These are phyloP conservation scores for Battus philenor DNA, from an alignment of 1,140 invertebrate genomes.

Conservation along the genomic window DNA sequence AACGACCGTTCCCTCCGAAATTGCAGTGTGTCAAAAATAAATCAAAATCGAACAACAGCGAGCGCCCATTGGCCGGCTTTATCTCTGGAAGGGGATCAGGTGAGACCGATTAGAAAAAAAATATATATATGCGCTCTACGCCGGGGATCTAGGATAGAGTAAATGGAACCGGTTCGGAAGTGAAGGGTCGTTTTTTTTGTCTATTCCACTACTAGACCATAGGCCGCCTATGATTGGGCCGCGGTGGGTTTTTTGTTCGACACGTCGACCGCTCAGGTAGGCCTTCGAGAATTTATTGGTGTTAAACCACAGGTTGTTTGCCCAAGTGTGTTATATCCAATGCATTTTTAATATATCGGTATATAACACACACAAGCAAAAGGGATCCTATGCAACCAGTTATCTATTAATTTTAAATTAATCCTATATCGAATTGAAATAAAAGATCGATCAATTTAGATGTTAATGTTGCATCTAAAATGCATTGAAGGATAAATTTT, in stretches of 20 bases:
- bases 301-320: not conserved
- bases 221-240: slow-evolving; percentile 8
- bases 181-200: slow-evolving; percentile 5
- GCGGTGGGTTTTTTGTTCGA: slow-evolving; percentile 10
- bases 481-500: too few relatives aligned
- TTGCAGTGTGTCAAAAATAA: slow-evolving; percentile 30
- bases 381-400: too few relatives aligned
- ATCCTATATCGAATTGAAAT: too few relatives aligned
- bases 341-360: too few relatives aligned
- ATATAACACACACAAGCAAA: too few relatives aligned
- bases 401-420: too few relatives aligned
- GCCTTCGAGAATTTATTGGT: slow-evolving; percentile 7
- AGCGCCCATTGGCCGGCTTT: slow-evolving; percentile 19
- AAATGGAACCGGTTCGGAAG: slow-evolving; percentile 11
- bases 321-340: too few relatives aligned
- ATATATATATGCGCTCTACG: slow-evolving; percentile 8
- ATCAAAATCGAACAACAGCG: slow-evolving; percentile 21
- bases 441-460: too few relatives aligned
- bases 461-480: too few relatives aligned
- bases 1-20: slow-evolving; percentile 26
- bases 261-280: not conserved
- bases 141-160: slow-evolving; percentile 17
- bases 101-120: slow-evolving; percentile 6
- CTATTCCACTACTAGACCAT: slow-evolving; percentile 9
- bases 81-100: slow-evolving; percentile 12